Conservation (phyloP, 2,113 vertebrate genomes). For the Murina feae region DNA sequence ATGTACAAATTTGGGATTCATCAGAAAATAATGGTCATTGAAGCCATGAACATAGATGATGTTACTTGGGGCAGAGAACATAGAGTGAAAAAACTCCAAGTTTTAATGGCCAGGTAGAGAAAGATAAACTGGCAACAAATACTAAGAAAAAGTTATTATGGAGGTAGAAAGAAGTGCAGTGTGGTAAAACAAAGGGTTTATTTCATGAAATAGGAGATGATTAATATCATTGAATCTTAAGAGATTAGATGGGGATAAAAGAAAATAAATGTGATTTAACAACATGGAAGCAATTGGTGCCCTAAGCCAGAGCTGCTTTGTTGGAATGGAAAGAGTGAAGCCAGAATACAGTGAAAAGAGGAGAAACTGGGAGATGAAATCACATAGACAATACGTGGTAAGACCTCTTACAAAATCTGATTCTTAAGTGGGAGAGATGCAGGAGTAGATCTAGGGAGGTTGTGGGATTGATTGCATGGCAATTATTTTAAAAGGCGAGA, state of each 20-base stretch:
- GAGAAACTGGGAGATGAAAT: not conserved
- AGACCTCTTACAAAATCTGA: not conserved
- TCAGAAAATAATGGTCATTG: not conserved
- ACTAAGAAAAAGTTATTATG: not conserved
- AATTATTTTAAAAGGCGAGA: slow-evolving; percentile 13
- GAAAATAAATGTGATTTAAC: not conserved
- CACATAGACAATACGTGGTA: not conserved
- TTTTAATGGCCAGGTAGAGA: not conserved
- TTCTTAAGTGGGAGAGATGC: not conserved
- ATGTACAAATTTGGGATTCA: not conserved
- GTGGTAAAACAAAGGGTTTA: not conserved
- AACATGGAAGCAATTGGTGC: not conserved
- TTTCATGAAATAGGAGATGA: not conserved
- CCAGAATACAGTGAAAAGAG: not conserved
- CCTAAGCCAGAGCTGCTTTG: not conserved
- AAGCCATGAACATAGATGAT: not conserved
- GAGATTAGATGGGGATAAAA: not conserved
- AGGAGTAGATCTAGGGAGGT: not conserved
- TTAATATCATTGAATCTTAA: not conserved
- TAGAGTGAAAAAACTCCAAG: not conserved
- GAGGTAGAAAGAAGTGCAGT: not conserved
- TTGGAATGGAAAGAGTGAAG: not conserved
- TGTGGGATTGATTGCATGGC: not conserved
- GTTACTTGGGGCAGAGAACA: not conserved
- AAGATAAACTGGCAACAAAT: not conserved